Evolutionary conservation across 2,797 vertebrate species (phyloP), one percentile per base, ranked within the genome.

Genomic region (Enteromius trimaculatus): DNA sequence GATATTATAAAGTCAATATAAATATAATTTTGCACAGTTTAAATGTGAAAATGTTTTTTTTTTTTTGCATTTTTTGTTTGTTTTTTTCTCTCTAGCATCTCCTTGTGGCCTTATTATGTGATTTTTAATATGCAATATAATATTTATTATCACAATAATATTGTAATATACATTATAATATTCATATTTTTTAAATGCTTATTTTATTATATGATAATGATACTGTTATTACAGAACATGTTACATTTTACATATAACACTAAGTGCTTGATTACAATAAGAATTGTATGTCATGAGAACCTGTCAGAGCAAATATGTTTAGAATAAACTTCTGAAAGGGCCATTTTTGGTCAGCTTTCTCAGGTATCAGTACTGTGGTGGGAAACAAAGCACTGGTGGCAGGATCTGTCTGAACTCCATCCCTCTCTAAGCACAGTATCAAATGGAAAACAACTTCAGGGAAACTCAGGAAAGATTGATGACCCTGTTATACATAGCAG

Each of bases 401-500:
- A 17, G 19, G 10, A 19, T 17, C 39, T 49, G 13, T 14, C 55
- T 31, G 21, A 65, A 65, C 31, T 81, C 34, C 16, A 53, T 75
- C n/a, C n/a, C 23, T 21, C 34, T 58, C 37, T 68, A 42, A 55
- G 17, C 8, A 4, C 34, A 58, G 64, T 42, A 68, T 55, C 6
- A 42, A 76, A 42, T 44, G 3, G 1, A 55, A 76, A 76, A 68
- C 31, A 31, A 69, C 39, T 55, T 77, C n/a, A 44, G 9, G 75
- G 37, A 60, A 77, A 53, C 31, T 44, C 39, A 66, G 31, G 21
- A 60, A 82, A 78, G 84, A 82, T 16, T 69, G 51, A 79, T 78
- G 68, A 71, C 13, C 9, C 6, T 31, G 74, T 53, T 74, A 65
- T 62, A 74, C 79, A 53, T 34, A 62, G 44, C 68, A 49, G 75